Conservation (phyloP, 2,888 invertebrate genomes). For the Molorchus minor region DNA sequence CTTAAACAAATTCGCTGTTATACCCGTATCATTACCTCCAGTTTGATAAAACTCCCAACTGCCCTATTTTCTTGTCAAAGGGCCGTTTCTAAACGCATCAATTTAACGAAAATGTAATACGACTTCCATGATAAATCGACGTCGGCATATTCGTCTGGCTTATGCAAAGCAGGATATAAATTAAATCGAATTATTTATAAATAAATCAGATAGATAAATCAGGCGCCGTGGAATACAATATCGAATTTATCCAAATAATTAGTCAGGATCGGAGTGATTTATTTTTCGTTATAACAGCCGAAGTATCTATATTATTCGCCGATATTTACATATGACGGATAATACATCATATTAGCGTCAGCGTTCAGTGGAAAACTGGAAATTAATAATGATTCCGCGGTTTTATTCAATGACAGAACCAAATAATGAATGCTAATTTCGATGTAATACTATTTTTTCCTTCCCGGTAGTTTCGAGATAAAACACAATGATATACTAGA, state of each 20-base stretch:
- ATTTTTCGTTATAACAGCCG: slow-evolving; percentile 6
- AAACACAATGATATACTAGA: too few relatives aligned
- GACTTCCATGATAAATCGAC: slow-evolving; percentile 3
- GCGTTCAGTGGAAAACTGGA: not conserved
- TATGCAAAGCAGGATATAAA: slow-evolving; percentile 1
- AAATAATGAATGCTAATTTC: not conserved
- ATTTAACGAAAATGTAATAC: too few relatives aligned
- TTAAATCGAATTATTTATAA: slow-evolving; percentile 7
- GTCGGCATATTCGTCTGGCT: not conserved
- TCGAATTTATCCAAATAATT: slow-evolving; percentile 10
- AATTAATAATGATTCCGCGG: not conserved
- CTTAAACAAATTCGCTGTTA: too few relatives aligned
- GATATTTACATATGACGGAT: slow-evolving; percentile 1
- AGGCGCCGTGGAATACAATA: not conserved
- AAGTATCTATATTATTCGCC: slow-evolving; percentile 6
- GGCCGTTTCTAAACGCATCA: too few relatives aligned
- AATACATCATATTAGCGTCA: not conserved
- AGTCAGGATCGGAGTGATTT: slow-evolving; percentile 16
- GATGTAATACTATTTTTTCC: too few relatives aligned
- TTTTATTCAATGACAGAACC: not conserved
- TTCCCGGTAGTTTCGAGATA: too few relatives aligned
- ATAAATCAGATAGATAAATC: slow-evolving; percentile 4
- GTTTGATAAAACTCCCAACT: too few relatives aligned
- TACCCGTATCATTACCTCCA: too few relatives aligned
- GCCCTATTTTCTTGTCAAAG: too few relatives aligned